Evolutionary conservation across 2,113 vertebrate genomes (phyloP).

Genomic region (Conger conger): DNA sequence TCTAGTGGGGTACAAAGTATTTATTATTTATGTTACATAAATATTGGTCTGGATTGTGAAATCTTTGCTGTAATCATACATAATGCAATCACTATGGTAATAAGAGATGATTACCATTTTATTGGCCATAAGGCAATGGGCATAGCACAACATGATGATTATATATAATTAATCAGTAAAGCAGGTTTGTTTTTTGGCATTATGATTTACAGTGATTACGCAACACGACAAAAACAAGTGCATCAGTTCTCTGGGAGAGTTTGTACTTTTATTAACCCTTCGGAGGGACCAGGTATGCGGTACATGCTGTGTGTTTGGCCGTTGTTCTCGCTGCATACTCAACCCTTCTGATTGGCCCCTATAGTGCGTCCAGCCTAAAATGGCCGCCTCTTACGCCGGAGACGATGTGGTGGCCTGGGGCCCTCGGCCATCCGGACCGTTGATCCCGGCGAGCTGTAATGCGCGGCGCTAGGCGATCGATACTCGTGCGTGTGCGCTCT

Average conservation of each 20-base stretch:
- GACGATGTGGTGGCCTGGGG: not conserved
- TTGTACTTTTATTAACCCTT: not conserved
- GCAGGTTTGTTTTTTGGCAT: not conserved
- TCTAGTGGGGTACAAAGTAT: no score
- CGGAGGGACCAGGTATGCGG: not conserved
- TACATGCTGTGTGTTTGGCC: not conserved
- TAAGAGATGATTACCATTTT: not conserved
- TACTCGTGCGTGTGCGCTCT: not conserved
- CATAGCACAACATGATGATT: not conserved
- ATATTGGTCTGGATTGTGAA: not conserved
- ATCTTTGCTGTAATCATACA: not conserved
- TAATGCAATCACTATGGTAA: slow-evolving; percentile 1
- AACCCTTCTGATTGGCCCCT: not conserved
- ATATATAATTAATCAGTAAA: not conserved
- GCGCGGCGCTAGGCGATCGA: not conserved
- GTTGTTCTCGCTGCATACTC: not conserved
- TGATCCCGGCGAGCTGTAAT: not conserved
- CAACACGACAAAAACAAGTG: not conserved
- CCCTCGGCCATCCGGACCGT: not conserved
- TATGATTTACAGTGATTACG: not conserved
- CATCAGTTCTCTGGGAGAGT: not conserved
- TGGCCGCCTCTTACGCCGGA: not conserved
- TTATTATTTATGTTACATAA: not conserved
- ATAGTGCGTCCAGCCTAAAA: not conserved
- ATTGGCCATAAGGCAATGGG: not conserved